Base-by-base conservation (phyloP, 2,797 vertebrate species). In the Lepilemur ruficaudatus region DNA sequence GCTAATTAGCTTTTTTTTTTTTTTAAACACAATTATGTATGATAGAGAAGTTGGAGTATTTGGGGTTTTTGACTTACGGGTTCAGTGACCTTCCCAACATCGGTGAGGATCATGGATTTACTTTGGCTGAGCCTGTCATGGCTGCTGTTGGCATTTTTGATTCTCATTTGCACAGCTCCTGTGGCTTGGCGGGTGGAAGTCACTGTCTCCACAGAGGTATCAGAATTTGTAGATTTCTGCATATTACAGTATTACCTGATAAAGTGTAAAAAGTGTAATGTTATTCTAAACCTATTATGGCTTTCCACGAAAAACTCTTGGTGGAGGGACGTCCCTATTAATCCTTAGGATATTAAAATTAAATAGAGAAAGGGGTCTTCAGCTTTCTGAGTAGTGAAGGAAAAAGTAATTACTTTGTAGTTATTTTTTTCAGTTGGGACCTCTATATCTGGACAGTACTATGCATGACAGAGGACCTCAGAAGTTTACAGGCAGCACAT, bases 61-160 rank as follows among this genome's bases (percentile, higher is more conserved):
- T 23, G 22, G 5, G 35, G 1, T 50, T 18, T 82, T 97, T 94
- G 97, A 99, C 99, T 98, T 98, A 99, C 99, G 2, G 99, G 98
- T 98, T 99, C 99, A 48, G 95, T 65, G 35, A 98, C 97, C 82
- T 99, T 98, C 90, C 99, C 98, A 0, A 98, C 98, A 11, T 99
- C 99, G 0, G 99, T 98, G 35, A 99, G 98, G 93, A 99, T 99
- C 99, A 99, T 99, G 43, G 99, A 99, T 98, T 99, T 99, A 97
- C 99, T 99, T 98, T 99, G 99, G 96, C 99, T 99, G 87, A 99
- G 99, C 55, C 99, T 99, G 18, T 99, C 99, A 1, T 98, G 99
- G 80, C 98, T 98, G 89, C 98, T 98, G 38, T 98, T 98, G 95
- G 97, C 97, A 97, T 95, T 99, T 98, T 99, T 99, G 69, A 99